Base-by-base conservation (phyloP, 2,797 vertebrate genomes). In the Enteromius paludinosus region DNA sequence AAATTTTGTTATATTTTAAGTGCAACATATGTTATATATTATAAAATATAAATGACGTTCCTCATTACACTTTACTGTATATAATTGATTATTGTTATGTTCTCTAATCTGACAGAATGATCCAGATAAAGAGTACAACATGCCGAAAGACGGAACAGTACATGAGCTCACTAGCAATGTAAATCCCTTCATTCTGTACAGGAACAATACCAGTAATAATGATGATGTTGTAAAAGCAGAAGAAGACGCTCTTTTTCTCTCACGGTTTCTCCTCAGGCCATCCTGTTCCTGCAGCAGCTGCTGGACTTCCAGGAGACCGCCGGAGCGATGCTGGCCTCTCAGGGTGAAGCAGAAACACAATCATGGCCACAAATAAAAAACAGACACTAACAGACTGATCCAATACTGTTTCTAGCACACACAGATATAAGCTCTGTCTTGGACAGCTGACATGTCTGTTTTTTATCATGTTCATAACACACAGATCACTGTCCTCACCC, bases 271-370 rank as follows among this genome's bases (percentile, higher is more conserved):
- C 78, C 56, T 14, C 92, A 99, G 98, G 98, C 98, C 71, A 99
- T 99, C 89, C 94, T 99, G 78, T 99, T 99, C 91, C 94, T 99
- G 76, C 98, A 99, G 90, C 98, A 99, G 84, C 93, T 99, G 87
- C 90, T 99, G 88, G 97, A 99, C 91, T 99, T 99, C 91, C 98
- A 99, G 81, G 98, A 99, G 92, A 99, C 98, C 0, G 97, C 98
- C 0, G 97, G 97, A 9, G 97, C 98, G 89, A 99, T 99, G 98
- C 85, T 99, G 88, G 98, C 98, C 35, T 99, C 98, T 0, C 98
- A 99, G 96, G 97, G 97, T 98, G 96, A 15, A 1, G 56, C 41
- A 35, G 4, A 33, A 43, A 43, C 59, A 14, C 12, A 18, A 6
- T 10, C 33, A 20, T 25, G 17, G 3, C 47, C 47, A 41, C n/a